Percentiles rank a stretch among this genome's conserved stretches.
Conservation (phyloP, 2,888 invertebrate genomes). For the Horisme vitalbata region DNA sequence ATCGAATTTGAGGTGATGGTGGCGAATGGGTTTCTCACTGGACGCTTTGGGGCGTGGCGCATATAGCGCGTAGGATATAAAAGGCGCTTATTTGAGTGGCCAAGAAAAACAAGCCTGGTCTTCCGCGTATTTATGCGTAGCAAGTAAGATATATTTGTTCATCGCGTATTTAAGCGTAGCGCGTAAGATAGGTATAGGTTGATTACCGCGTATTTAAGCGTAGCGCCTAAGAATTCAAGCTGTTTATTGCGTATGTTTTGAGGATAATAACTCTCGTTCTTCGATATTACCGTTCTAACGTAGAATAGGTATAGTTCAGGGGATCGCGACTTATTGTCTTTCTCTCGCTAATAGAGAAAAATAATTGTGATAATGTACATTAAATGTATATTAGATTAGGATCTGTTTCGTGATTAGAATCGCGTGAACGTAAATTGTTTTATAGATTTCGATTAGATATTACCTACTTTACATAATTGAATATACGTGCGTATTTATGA, state of each 20-base stretch:
- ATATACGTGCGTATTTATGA: conserved; percentile 66
- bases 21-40: conserved; percentile 59
- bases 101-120: no score
- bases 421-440: conserved; percentile 21
- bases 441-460: conserved; percentile 60
- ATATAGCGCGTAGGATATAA: background rate
- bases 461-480: conserved; percentile 27
- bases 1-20: conserved; percentile 55
- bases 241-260: conserved; percentile 24
- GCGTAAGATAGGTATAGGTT: background rate
- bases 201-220: conserved; percentile 49
- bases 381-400: conserved; percentile 26
- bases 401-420: conserved; percentile 15
- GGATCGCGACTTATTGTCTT: conserved; percentile 72
- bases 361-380: conserved; percentile 49
- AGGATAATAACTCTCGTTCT: conserved; percentile 76
- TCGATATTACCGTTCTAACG: conserved; percentile 41
- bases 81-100: background rate
- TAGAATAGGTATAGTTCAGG: conserved; percentile 41
- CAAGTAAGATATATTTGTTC: no score
- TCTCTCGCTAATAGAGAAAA: conserved; percentile 35
- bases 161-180: conserved; percentile 49
- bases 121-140: no score
- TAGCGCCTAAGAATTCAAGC: background rate
- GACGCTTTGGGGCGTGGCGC: conserved; percentile 49